Base-by-base conservation (phyloP, 2,113 vertebrate genomes). In the Protomyctophum bolini region DNA sequence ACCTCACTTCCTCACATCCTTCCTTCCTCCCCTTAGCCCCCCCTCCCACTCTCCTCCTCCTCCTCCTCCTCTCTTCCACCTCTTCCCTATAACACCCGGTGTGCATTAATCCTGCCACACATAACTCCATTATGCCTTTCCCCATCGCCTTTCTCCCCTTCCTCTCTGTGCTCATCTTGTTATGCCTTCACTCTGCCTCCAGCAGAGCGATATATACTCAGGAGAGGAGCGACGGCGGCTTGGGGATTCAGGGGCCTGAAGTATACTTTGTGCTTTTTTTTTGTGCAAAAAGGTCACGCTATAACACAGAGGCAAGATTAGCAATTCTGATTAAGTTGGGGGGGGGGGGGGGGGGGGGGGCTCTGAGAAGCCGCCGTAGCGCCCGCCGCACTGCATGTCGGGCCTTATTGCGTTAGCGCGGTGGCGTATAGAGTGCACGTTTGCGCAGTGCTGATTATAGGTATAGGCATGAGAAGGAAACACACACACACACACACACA, bases 241-340 rank as follows among this genome's bases (percentile, higher is more conserved):
- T 83, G 73, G 74, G 21, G 78, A 84, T 79, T 84, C 80, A 85
- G 81, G 81, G 33, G 82, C 85, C 82, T 41, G 76, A 79, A 86
- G 86, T 84, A 21, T 21, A 76, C 83, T n/a, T 79, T 84, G 77
- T 21, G 21, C 21, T 21, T 21, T 21, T n/a, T n/a, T 73, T 87
- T 78, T 72, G 3, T 41, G 33, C 70, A 80, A 81, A 92, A 91
- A 92, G 92, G 91, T 92, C 91, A 92, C 72, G 73, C 46, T 66
- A 87, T 66, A 87, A 89, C 86, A 83, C 76, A 72, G 86, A 86
- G 83, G 78, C 52, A 75, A 21, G 81, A 92, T 93, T 89, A 89
- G 90, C 83, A 87, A 91, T 91, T 90, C 88, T 89, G 83, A 91
- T 87, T 79, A n/a, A n/a, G n/a, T n/a, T n/a, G 76, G 70, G 73